phyloP scores from a whole-genome alignment of 2,888 invertebrate genomes.

The Acleris cristana region DNA sequence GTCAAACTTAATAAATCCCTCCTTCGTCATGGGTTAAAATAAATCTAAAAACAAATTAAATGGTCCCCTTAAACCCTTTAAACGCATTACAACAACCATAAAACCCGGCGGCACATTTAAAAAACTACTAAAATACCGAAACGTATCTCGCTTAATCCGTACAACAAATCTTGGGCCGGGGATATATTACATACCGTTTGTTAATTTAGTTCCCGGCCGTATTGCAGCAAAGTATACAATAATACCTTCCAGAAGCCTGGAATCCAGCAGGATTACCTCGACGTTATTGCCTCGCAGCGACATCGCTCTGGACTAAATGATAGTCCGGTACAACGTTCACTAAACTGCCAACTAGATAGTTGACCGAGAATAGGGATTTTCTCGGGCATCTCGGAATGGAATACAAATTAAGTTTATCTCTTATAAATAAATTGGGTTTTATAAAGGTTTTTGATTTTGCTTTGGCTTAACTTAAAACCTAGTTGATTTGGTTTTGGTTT shows the following conservation, averaged over 20 bases:
- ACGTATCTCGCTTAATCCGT: slow-evolving; percentile 43
- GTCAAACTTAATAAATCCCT: no score
- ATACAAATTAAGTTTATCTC: background rate
- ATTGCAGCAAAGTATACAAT: slow-evolving; percentile 53
- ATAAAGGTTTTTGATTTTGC: no score
- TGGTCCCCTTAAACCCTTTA: no score
- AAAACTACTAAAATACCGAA: slow-evolving; percentile 32
- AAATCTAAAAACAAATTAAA: background rate
- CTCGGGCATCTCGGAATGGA: background rate
- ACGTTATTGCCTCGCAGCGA: slow-evolving; percentile 61
- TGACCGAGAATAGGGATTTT: slow-evolving; percentile 15
- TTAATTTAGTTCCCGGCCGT: slow-evolving; percentile 63
- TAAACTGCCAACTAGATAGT: slow-evolving; percentile 51
- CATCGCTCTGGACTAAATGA: slow-evolving; percentile 43
- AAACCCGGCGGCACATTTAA: slow-evolving; percentile 15
- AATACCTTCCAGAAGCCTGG: slow-evolving; percentile 49
- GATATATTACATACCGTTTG: slow-evolving; percentile 68
- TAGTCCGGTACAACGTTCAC: slow-evolving; percentile 53
- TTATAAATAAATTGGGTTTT: no score
- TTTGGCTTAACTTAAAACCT: no score
- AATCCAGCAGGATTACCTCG: slow-evolving; percentile 65
- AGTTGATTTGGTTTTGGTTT: no score
- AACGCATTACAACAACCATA: background rate
- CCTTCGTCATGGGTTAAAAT: background rate
- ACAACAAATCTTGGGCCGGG: slow-evolving; percentile 53